Base-by-base conservation (phyloP, 1,140 invertebrate genomes). In the Drosophila leontia region DNA sequence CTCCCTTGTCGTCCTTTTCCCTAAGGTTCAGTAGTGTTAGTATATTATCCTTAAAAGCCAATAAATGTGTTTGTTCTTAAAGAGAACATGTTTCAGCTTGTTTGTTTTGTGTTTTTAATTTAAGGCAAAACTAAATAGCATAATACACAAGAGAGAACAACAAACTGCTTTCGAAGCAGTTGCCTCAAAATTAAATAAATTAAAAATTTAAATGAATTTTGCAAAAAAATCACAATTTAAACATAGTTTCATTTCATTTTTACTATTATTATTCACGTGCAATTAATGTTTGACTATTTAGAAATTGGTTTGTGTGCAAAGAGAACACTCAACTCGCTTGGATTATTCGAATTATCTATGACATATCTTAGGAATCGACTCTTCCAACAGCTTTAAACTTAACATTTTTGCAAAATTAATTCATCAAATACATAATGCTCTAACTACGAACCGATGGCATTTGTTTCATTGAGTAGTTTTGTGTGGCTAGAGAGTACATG, bases 281-380 rank as follows among this genome's bases (percentile, higher is more conserved):
- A 72, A 35, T 59, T 60, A 70, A 48, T 39, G 26, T 35, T 55
- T 71, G 68, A 71, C 64, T 69, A 69, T 69, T 57, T 48, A 72
- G 35, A 69, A 44, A 59, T 32, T 48, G 69, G 79, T 82, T 82
- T 51, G 23, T 75, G 83, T 87, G 83, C 83, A 83, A 60, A 86
- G 56, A 53, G 68, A 87, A 83, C 84, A 80, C 42, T 69, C 50
- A 68, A 71, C 67, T 56, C 29, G 67, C 37, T 39, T 51, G 63
- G 68, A 85, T 84, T 84, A 84, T 84, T 84, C 82, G 82, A 85
- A 85, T 68, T 78, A 74, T 26, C 70, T 69, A 80, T 62, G 70
- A 56, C 63, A 55, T 64, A 83, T 69, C 70, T 74, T 75, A 68
- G 53, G 53, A 62, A 42, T 60, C 17, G 70, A 56, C 44, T 51